Percentiles rank a stretch among this genome's conserved stretches.
Conservation (phyloP, 2,888 invertebrate species). For the Oxystoma pomonae region DNA sequence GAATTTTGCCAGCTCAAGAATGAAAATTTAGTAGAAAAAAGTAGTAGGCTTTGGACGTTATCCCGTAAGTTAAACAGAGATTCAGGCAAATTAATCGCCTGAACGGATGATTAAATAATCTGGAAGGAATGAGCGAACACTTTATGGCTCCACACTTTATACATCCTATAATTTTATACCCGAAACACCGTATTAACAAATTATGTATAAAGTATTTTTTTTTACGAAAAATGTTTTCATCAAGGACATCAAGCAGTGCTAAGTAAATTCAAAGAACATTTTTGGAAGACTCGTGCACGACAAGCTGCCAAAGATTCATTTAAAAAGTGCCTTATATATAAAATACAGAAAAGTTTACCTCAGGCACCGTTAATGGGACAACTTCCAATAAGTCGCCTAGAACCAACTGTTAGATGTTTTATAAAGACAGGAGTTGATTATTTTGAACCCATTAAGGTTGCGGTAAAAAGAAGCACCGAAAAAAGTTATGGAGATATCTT, state of each 20-base stretch:
- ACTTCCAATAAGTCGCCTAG: too few species aligned
- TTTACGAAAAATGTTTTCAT: not conserved
- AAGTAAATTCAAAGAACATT: not conserved
- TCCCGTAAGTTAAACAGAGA: too few species aligned
- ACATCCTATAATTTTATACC: not conserved
- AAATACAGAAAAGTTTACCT: not conserved
- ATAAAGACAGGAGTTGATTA: not conserved
- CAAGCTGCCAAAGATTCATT: not conserved
- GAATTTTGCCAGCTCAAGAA: not conserved
- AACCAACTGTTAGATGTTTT: not conserved
- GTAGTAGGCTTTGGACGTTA: constrained; percentile 3
- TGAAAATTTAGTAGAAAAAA: not conserved
- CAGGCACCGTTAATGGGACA: not conserved
- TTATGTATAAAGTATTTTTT: not conserved
- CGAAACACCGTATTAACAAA: not conserved
- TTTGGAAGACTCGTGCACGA: not conserved
- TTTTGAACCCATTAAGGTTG: not conserved
- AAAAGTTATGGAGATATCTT: not conserved
- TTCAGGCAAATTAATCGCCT: not conserved
- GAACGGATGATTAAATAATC: not conserved
- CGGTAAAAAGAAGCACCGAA: not conserved
- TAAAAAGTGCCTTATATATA: too few species aligned
- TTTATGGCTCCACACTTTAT: too few species aligned
- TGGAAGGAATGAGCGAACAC: not conserved
- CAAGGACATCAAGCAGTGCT: not conserved